Percentiles rank a stretch among this genome's conserved stretches.
Evolutionary conservation across 2,888 invertebrate species (phyloP).

Genomic region (Macaria liturata): DNA sequence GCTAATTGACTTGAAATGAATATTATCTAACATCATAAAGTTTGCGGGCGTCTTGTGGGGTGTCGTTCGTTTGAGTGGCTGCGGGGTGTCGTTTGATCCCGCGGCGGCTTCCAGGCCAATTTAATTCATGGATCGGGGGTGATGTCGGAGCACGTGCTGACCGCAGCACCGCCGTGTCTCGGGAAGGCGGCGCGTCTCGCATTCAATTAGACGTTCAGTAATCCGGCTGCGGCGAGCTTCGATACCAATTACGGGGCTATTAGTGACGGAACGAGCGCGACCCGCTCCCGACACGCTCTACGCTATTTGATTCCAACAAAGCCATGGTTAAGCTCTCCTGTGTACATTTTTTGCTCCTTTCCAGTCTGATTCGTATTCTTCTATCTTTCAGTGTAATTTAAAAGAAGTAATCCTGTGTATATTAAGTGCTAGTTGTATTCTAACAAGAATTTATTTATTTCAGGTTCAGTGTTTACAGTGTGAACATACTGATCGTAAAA

Average conservation of each 20-base stretch:
- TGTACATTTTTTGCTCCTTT: slow-evolving; percentile 12
- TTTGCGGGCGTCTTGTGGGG: slow-evolving; percentile 44
- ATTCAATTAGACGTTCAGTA: slow-evolving; percentile 83
- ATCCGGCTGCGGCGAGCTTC: slow-evolving; percentile 81
- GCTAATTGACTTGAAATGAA: slow-evolving; percentile 81
- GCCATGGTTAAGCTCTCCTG: slow-evolving; percentile 21
- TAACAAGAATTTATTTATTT: too few relatives aligned
- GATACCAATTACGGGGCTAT: slow-evolving; percentile 83
- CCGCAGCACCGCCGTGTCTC: slow-evolving; percentile 56
- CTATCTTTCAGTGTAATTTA: too few relatives aligned
- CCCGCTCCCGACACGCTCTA: slow-evolving; percentile 39
- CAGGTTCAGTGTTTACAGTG: too few relatives aligned
- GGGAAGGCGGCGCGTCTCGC: slow-evolving; percentile 65
- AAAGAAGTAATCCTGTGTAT: too few relatives aligned
- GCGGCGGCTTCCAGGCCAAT: slow-evolving; percentile 60
- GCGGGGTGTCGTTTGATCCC: slow-evolving; percentile 67
- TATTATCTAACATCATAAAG: slow-evolving; percentile 75
- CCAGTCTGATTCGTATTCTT: not conserved
- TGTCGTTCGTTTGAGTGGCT: slow-evolving; percentile 44
- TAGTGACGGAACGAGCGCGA: slow-evolving; percentile 71
- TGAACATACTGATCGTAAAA: too few relatives aligned
- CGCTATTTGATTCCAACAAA: slow-evolving; percentile 46
- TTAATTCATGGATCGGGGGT: slow-evolving; percentile 71
- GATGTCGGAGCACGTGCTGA: slow-evolving; percentile 51
- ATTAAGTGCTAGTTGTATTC: too few relatives aligned